Evolutionary conservation across 2,113 vertebrate species (phyloP), one percentile per base, ranked within the genome.

Genomic region (Ameiurus melas): DNA sequence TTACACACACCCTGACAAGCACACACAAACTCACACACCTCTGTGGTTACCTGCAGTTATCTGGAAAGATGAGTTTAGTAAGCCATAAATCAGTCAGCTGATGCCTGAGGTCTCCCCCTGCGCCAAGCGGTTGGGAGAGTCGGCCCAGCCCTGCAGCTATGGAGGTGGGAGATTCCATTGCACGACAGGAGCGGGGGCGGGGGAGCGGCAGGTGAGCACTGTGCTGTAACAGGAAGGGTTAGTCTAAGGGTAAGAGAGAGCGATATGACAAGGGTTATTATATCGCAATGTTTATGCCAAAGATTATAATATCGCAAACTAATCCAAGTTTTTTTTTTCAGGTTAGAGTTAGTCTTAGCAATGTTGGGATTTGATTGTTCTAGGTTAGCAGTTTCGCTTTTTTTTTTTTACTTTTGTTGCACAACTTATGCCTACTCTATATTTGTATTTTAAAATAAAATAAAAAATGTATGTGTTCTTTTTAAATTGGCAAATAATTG

Each of bases 1-100:
- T 88, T 91, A 90, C 90, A 89, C 92, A 90, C 92, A 91, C 93
- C 92, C 93, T 92, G 86, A 83, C 91, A 93, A 92, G 91, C 93
- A 93, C 94, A 86, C 92, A 90, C 90, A 89, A 91, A 89, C 91
- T 90, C 93, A 92, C 93, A 92, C 94, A 93, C 90, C 94, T 93
- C 90, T 92, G 94, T 51, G 94, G 93, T 94, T 95, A 87, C 90
- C 92, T 91, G 85, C 90, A 94, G 94, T 93, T 91, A 91, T 88
- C 93, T 94, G 92, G 90, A 92, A 92, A 93, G 90, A 92, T 92
- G 90, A 71, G 95, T 94, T 94, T 94, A 96, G 95, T 94, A 93
- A 92, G 93, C 92, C 94, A 89, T 95, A 95, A 95, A 95, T 95
- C 95, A 94, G 90, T 94, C 93, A 92, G 93, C 92, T 91, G 89